phyloP scores from a whole-genome alignment of 2,888 invertebrate species.

The Elmis aenea region DNA sequence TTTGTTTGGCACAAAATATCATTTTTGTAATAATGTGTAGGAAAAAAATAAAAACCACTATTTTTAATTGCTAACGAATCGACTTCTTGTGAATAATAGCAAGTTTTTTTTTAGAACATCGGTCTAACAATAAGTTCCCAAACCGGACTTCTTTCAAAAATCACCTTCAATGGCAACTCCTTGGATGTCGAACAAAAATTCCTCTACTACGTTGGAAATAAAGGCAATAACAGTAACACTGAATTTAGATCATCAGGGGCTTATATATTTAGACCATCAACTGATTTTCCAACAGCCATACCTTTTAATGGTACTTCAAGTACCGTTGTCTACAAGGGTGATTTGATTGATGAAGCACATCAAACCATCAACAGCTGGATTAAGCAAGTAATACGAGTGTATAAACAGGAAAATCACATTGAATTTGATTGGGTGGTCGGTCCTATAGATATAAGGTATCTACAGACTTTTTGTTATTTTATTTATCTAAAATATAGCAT shows the following conservation, averaged over 20 bases:
- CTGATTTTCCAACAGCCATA: slow-evolving; percentile 36
- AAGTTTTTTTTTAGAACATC: slow-evolving; percentile 6
- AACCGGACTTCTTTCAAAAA: slow-evolving; percentile 26
- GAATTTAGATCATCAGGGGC: slow-evolving; percentile 61
- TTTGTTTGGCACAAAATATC: too few relatives aligned
- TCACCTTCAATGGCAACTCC: too few relatives aligned
- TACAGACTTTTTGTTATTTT: too few relatives aligned
- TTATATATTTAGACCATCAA: slow-evolving; percentile 62
- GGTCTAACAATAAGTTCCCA: slow-evolving; percentile 50
- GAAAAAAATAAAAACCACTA: too few relatives aligned
- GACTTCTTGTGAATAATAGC: too few relatives aligned
- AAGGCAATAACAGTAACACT: slow-evolving; percentile 47
- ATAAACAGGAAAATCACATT: slow-evolving; percentile 47
- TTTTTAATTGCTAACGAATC: too few relatives aligned
- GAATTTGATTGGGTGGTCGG: slow-evolving; percentile 63
- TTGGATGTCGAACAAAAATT: slow-evolving; percentile 61
- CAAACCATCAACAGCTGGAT: slow-evolving; percentile 60
- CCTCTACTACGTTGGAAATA: slow-evolving; percentile 62
- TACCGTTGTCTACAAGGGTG: slow-evolving; percentile 39
- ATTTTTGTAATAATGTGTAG: too few relatives aligned
- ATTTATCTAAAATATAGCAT: too few relatives aligned
- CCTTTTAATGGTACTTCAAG: slow-evolving; percentile 33
- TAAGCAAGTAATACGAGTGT: slow-evolving; percentile 56
- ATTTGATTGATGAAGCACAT: slow-evolving; percentile 57
- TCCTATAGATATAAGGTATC: slow-evolving; percentile 53